phyloP scores from a whole-genome alignment of 2,888 invertebrate genomes.

The Diplazon laetatorius region DNA sequence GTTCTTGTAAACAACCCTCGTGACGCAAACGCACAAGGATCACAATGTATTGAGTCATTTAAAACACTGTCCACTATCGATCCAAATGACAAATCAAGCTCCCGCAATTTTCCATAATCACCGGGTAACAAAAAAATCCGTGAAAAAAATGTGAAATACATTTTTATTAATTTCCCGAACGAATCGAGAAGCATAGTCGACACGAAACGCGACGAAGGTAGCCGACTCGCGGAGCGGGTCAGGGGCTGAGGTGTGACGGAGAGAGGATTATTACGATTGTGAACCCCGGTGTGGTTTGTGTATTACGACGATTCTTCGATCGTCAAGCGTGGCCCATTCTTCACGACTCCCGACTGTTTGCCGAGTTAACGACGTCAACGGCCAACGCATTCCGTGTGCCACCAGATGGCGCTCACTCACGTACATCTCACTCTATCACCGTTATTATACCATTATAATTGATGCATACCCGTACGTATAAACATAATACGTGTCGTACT shows the following conservation, averaged over 20 bases:
- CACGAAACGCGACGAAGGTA: too few relatives aligned
- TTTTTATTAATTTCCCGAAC: too few relatives aligned
- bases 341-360: conserved; percentile 75
- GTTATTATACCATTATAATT: conserved; percentile 41
- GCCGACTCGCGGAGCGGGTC: too few relatives aligned
- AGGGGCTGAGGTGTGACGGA: conserved; percentile 5
- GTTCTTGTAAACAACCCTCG: conserved; percentile 22
- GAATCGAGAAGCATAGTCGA: too few relatives aligned
- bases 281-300: conserved; percentile 44
- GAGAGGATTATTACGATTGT: conserved; percentile 24
- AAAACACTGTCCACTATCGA: background rate
- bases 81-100: background rate
- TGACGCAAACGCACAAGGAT: background rate
- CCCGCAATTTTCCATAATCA: background rate
- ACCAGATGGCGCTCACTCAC: conserved; percentile 47
- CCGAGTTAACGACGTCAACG: conserved; percentile 78
- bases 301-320: conserved; percentile 35
- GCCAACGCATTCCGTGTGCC: conserved; percentile 48
- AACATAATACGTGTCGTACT: conserved; percentile 31
- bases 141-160: too few relatives aligned
- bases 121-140: too few relatives aligned
- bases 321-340: conserved; percentile 26
- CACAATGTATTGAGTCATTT: background rate
- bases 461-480: conserved; percentile 18
- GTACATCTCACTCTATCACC: conserved; percentile 33